These are phyloP conservation scores for Stegodyphus dumicola DNA, from an alignment of 1,140 invertebrate genomes.

Conservation along the genomic window DNA sequence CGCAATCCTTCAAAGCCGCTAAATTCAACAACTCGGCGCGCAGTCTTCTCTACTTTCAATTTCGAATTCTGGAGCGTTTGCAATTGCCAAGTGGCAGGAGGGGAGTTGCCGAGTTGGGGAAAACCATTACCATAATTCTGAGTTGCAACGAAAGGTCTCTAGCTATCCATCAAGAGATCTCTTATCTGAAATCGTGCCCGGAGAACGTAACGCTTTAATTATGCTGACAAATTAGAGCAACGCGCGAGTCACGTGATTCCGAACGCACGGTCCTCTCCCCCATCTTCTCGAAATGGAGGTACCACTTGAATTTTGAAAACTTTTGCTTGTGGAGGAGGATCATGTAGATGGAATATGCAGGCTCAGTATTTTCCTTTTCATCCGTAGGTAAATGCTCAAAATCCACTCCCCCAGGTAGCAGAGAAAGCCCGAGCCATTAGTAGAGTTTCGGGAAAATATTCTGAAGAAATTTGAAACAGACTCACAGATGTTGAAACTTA, in stretches of 20 bases:
- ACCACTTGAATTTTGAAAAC: constrained; percentile 55
- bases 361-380: no score
- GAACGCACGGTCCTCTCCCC: background rate
- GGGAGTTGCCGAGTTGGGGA: background rate
- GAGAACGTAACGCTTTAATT: constrained; percentile 59
- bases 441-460: no score
- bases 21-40: constrained; percentile 12
- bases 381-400: no score
- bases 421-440: no score
- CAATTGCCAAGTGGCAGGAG: background rate
- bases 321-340: background rate
- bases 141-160: constrained; percentile 41
- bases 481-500: no score
- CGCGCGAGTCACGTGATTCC: constrained; percentile 30
- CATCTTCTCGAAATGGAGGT: constrained; percentile 25
- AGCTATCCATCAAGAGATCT: constrained; percentile 55
- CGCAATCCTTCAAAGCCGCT: constrained; percentile 42
- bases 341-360: background rate
- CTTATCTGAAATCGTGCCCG: constrained; percentile 51
- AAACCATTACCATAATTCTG: constrained; percentile 60
- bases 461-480: no score
- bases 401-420: no score
- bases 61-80: constrained; percentile 48
- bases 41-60: constrained; percentile 48
- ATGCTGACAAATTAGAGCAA: constrained; percentile 55